A percentile compares a stretch with the other conserved stretches of the same genome.
Evolutionary conservation across 2,797 vertebrate species (phyloP).

Genomic region (Rhinella marina): DNA sequence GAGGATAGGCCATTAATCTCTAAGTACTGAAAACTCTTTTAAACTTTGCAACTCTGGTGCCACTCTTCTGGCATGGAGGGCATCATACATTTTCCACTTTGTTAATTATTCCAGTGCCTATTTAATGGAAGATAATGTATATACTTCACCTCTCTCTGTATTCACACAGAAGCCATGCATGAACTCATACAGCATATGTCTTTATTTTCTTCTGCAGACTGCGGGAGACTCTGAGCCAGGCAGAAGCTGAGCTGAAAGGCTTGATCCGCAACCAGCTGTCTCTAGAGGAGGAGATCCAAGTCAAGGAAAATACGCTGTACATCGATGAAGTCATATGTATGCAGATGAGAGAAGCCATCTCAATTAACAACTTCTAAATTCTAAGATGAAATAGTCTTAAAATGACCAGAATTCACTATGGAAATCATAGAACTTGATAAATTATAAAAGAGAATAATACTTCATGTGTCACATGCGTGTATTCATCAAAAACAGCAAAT

Average conservation of each 20-base stretch:
- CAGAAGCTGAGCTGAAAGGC: conserved; percentile 77
- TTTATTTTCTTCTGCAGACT: conserved; percentile 73
- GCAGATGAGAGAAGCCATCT: conserved; percentile 80
- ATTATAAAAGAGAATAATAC: background rate
- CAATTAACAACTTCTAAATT: conserved; percentile 77
- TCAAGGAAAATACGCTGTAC: conserved; percentile 84
- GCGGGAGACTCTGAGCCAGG: conserved; percentile 72
- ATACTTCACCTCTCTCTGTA: no score
- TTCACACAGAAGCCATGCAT: no score
- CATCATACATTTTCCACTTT: no score
- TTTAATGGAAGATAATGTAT: no score
- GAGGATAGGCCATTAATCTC: no score
- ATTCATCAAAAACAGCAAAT: background rate
- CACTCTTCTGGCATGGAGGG: no score
- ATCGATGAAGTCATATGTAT: conserved; percentile 88
- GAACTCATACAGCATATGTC: background rate
- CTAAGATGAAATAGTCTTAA: background rate
- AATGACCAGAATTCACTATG: background rate
- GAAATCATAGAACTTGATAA: background rate
- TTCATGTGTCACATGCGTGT: background rate
- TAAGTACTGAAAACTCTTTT: no score
- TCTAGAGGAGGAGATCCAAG: conserved; percentile 85
- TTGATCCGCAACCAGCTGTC: conserved; percentile 79
- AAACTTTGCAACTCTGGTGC: no score
- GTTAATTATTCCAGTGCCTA: no score